Percentiles rank a stretch among this genome's conserved stretches.
phyloP scores from a whole-genome alignment of 2,797 vertebrate species.

The Gymnocypris eckloni region DNA sequence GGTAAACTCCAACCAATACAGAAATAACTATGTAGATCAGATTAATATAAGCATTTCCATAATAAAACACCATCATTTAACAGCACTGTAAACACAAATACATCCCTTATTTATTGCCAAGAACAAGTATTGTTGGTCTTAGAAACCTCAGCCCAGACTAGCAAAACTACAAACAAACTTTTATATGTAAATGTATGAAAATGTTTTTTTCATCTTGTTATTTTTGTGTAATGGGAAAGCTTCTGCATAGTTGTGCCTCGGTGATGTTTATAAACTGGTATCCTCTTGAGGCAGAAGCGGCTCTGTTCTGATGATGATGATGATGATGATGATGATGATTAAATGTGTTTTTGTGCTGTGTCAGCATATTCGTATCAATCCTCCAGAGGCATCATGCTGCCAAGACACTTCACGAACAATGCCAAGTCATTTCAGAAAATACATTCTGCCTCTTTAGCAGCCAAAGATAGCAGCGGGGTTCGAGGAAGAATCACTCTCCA shows the following conservation, averaged over 20 bases:
- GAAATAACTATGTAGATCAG: not conserved
- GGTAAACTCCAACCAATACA: too few relatives aligned
- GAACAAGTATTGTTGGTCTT: too few relatives aligned
- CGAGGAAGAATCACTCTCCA: conserved; percentile 29
- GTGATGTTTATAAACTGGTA: conserved; percentile 51
- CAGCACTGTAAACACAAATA: too few relatives aligned
- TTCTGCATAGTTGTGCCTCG: not conserved
- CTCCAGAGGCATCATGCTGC: conserved; percentile 84
- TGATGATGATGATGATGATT: conserved; percentile 78
- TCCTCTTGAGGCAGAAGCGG: conserved; percentile 70
- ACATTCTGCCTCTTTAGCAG: conserved; percentile 68
- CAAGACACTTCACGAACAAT: conserved; percentile 82
- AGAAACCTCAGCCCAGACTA: too few relatives aligned
- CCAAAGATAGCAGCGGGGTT: conserved; percentile 59
- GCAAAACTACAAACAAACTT: too few relatives aligned
- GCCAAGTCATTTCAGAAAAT: conserved; percentile 84
- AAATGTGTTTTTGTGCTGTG: conserved; percentile 85
- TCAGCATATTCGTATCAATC: conserved; percentile 87
- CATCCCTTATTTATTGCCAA: too few relatives aligned
- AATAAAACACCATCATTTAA: not conserved
- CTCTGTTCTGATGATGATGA: not conserved
- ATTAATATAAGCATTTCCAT: not conserved
- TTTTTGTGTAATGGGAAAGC: conserved; percentile 22
- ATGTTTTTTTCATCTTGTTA: not conserved
- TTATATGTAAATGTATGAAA: not conserved